Conservation (phyloP, 2,113 vertebrate species). For the Pogonocichla stellata region DNA sequence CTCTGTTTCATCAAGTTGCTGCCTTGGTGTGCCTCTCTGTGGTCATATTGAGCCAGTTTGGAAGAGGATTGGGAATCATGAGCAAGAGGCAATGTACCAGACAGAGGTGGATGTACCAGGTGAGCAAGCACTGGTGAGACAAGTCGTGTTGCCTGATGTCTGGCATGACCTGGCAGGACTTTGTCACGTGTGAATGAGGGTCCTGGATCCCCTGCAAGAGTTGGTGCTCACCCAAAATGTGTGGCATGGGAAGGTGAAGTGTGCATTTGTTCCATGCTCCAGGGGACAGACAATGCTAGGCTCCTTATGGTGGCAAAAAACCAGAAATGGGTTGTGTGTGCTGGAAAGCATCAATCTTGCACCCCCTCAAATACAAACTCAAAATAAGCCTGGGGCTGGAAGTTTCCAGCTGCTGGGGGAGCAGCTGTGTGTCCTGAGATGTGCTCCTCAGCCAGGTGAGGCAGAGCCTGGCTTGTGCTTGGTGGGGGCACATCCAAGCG, state of each 20-base stretch:
- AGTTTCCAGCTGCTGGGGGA: not conserved
- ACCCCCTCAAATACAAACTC: not conserved
- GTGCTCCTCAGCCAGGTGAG: not conserved
- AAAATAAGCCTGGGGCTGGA: not conserved
- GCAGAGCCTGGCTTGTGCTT: not conserved
- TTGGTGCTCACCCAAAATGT: not conserved
- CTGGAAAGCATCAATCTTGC: not conserved
- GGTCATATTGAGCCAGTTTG: fast-evolving
- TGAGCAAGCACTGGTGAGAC: not conserved
- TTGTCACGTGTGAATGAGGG: not conserved
- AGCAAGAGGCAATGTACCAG: not conserved
- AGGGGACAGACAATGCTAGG: fast-evolving
- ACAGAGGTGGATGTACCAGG: not conserved
- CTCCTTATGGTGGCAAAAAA: not conserved
- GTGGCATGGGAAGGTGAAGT: not conserved
- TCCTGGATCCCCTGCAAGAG: not conserved
- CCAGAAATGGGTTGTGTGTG: not conserved
- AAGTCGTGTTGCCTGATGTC: fast-evolving
- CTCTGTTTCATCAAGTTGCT: fast-evolving
- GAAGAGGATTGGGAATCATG: not conserved
- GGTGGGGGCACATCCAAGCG: not conserved
- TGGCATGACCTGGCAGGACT: not conserved
- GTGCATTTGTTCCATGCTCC: not conserved
- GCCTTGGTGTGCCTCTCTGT: not conserved
- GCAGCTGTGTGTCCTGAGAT: not conserved